Evolutionary conservation across 1,140 invertebrate genomes (phyloP).

Genomic region (Pachypsylla venusta): DNA sequence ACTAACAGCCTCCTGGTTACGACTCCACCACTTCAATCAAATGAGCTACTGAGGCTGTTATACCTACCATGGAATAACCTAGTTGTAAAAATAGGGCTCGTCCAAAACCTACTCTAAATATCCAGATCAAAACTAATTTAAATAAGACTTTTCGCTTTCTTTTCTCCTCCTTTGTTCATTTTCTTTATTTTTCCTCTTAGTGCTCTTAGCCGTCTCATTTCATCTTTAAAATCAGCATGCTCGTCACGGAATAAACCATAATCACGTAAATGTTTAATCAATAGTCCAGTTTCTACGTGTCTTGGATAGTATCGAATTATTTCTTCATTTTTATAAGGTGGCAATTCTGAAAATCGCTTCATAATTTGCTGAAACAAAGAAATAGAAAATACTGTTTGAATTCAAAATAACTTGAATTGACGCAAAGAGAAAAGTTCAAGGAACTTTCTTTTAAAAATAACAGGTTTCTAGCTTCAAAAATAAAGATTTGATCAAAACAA

Average conservation of each 20-base stretch:
- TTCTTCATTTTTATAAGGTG: constrained; percentile 53
- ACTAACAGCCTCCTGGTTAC: too few relatives aligned
- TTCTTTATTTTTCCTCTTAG: constrained; percentile 52
- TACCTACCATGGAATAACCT: too few relatives aligned
- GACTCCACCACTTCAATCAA: too few relatives aligned
- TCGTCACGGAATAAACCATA: constrained; percentile 78
- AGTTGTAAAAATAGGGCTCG: too few relatives aligned
- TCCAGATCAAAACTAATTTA: too few relatives aligned
- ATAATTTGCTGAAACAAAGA: too few relatives aligned
- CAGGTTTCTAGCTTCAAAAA: too few relatives aligned
- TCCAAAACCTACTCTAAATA: too few relatives aligned
- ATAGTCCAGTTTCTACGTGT: constrained; percentile 50
- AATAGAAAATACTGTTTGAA: constrained; percentile 14
- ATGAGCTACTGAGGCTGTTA: too few relatives aligned
- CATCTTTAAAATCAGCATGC: constrained; percentile 82
- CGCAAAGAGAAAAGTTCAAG: neutral
- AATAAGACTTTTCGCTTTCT: constrained; percentile 2
- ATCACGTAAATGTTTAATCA: constrained; percentile 53
- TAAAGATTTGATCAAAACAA: too few relatives aligned
- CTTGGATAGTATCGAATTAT: constrained; percentile 76
- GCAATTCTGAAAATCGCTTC: constrained; percentile 56
- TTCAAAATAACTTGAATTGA: constrained; percentile 8
- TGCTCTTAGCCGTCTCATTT: constrained; percentile 58
- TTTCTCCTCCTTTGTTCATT: constrained; percentile 7
- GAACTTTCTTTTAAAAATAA: neutral